phyloP scores from a whole-genome alignment of 2,113 vertebrate genomes.

The Phocoena sinus region DNA sequence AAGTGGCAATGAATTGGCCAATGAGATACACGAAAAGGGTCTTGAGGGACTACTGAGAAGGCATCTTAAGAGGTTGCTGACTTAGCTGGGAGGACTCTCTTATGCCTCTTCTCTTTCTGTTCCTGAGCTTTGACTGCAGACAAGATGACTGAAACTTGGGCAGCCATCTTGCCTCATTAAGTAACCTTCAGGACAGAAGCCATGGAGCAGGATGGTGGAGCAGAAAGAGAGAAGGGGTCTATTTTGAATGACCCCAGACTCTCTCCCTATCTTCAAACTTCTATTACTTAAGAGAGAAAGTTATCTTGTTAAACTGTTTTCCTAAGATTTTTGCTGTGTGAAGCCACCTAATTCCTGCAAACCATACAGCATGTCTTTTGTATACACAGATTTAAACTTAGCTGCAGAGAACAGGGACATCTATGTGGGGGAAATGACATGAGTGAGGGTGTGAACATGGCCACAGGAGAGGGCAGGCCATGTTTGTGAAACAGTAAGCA shows the following conservation, averaged over 20 bases:
- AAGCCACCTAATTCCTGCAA: not conserved
- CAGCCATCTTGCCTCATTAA: not conserved
- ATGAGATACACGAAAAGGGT: not conserved
- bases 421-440: not conserved
- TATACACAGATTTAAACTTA: not conserved
- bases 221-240: not conserved
- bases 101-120: not conserved
- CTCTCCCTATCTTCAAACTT: not conserved
- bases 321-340: not conserved
- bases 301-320: not conserved
- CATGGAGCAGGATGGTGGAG: fast-evolving
- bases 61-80: not conserved
- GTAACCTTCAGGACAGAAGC: not conserved
- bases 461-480: too few relatives aligned
- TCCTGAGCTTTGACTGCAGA: not conserved
- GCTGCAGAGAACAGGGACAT: not conserved
- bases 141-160: not conserved
- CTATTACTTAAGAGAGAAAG: not conserved
- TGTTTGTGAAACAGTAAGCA: not conserved
- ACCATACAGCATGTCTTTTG: not conserved
- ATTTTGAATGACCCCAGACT: not conserved
- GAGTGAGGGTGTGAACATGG: not conserved
- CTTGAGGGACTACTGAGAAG: not conserved
- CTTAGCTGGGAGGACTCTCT: not conserved
- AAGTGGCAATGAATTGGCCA: not conserved